A percentile compares a stretch with the other conserved stretches of the same genome.
Conservation (phyloP, 2,888 invertebrate species). For the Lysandra coridon region DNA sequence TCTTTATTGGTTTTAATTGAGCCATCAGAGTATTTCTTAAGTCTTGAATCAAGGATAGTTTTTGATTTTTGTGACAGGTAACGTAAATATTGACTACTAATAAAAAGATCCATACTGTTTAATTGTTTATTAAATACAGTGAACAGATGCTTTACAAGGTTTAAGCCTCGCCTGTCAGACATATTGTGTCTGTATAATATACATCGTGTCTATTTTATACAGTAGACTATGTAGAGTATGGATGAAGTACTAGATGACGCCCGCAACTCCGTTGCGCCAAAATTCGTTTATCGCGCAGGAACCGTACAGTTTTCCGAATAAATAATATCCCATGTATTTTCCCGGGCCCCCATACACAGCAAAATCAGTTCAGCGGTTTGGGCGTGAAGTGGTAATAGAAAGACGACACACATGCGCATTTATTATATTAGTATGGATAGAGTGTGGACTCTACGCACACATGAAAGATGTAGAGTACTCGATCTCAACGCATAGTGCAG, state of each 20-base stretch:
- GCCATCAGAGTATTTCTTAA: background rate
- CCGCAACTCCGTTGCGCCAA: too few relatives aligned
- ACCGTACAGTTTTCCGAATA: too few relatives aligned
- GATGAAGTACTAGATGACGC: too few relatives aligned
- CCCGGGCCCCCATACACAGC: too few relatives aligned
- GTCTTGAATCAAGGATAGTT: background rate
- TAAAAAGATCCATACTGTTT: background rate
- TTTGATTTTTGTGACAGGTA: background rate
- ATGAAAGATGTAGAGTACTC: background rate
- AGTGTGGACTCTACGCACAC: background rate
- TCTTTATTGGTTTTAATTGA: background rate
- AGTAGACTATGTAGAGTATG: too few relatives aligned
- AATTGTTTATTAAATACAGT: background rate
- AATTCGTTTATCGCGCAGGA: too few relatives aligned
- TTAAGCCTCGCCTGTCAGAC: too few relatives aligned
- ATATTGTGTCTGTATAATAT: too few relatives aligned
- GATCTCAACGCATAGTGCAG: slow-evolving; percentile 2
- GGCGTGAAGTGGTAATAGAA: too few relatives aligned
- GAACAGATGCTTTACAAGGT: too few relatives aligned
- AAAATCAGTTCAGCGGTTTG: too few relatives aligned
- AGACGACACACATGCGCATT: background rate
- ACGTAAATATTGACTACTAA: background rate
- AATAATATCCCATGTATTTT: too few relatives aligned
- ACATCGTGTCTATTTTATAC: background rate
- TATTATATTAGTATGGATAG: background rate